Evolutionary conservation across 2,797 vertebrate species (phyloP), one percentile per base, ranked within the genome.

Genomic region (Phoxinus dragarum): DNA sequence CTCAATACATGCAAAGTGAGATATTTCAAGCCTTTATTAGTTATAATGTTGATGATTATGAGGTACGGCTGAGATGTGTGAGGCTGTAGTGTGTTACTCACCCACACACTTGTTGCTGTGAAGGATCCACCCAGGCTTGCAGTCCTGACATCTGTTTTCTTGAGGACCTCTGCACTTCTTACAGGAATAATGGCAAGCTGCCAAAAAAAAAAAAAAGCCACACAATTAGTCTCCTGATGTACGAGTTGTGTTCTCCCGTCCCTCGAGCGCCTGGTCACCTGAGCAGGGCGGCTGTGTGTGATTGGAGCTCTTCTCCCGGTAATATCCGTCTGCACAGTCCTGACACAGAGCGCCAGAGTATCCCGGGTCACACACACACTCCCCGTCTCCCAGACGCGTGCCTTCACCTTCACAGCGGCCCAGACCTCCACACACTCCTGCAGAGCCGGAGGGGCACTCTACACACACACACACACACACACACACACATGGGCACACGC

Each of bases 81-180:
- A 12, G 44, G 44, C 44, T 44, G 44, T 44, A 4, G 47, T 19
- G 17, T 52, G 49, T 52, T 19, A 52, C 97, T 97, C 91, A 99
- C 98, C 98, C 0, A 99, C 94, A 91, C 98, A 99, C 93, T 98
- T 98, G 92, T 96, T 96, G 90, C 98, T 96, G 1, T 99, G 97
- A 87, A 98, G 94, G 84, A 97, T 93, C 97, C 97, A 99, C 79
- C 98, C 98, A 0, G 96, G 93, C 94, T 96, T 98, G 92, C 98
- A 99, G 81, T 97, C 96, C 2, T 96, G 92, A 88, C 98, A 99
- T 88, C 96, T 95, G 90, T 96, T 96, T 83, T 97, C 96, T 92
- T 97, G 96, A 0, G 98, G 97, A 40, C 97, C 97, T 0, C 94
- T 90, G 85, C 98, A 99, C 89, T 95, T 97, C 86, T 95, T 97